phyloP scores from a whole-genome alignment of 2,888 invertebrate species.

The Xestia xanthographa region DNA sequence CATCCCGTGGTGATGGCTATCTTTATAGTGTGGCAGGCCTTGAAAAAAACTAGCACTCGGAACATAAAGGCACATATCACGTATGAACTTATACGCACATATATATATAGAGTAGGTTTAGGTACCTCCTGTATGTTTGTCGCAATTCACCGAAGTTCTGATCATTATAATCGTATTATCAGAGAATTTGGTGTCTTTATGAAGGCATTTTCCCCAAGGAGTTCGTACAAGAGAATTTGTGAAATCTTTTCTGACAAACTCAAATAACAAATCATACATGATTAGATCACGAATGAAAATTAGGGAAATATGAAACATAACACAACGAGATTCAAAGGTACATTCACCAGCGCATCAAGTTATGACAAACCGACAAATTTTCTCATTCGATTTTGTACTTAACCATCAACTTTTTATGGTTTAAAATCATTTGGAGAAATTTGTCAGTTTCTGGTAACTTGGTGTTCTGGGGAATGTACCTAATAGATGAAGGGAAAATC shows the following conservation, averaged over 20 bases:
- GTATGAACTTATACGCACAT: constrained; percentile 15
- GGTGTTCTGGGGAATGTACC: no score
- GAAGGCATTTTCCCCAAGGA: not conserved
- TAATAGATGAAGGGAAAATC: not conserved
- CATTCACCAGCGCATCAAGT: no score
- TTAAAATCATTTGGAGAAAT: no score
- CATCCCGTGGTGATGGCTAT: constrained; percentile 69
- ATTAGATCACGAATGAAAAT: not conserved
- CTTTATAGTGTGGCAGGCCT: constrained; percentile 70
- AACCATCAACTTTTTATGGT: no score
- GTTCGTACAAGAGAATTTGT: not conserved
- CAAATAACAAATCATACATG: not conserved
- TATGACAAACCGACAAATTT: no score
- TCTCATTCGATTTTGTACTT: no score
- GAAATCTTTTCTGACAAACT: not conserved
- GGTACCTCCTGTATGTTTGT: constrained; percentile 17
- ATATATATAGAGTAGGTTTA: not conserved
- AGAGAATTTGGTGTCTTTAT: not conserved
- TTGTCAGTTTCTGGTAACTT: no score
- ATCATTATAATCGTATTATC: not conserved
- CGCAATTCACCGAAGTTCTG: constrained; percentile 14
- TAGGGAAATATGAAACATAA: not conserved
- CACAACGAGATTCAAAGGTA: not conserved
- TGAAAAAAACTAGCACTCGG: constrained; percentile 58
- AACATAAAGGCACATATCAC: constrained; percentile 39